Evolutionary conservation across 2,888 invertebrate species (phyloP).

Genomic region (Lypha dubia): DNA sequence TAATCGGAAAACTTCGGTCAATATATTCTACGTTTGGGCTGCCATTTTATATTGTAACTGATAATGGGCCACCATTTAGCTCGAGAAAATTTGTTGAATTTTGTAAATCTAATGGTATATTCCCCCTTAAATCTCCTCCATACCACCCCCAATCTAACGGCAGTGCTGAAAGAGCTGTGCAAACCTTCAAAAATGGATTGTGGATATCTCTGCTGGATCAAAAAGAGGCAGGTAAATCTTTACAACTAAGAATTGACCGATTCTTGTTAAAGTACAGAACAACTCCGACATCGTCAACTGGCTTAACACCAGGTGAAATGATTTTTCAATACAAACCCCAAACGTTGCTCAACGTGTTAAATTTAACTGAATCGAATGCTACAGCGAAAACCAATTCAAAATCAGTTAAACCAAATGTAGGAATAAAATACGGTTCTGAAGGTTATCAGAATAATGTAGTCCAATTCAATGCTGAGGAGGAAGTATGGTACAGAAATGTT

Average conservation of each 20-base stretch:
- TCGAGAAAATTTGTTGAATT: constrained; percentile 43
- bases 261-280: constrained; percentile 38
- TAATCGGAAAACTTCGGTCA: constrained; percentile 26
- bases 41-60: no score
- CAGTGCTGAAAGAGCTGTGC: constrained; percentile 32
- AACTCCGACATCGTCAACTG: constrained; percentile 24
- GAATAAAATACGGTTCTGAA: no score
- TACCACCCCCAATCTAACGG: constrained; percentile 32
- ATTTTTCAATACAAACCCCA: no score
- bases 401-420: no score
- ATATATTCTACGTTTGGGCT: constrained; percentile 20
- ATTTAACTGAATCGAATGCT: no score
- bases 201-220: not conserved
- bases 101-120: constrained; percentile 36
- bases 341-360: not conserved
- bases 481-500: no score
- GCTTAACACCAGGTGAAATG: constrained; percentile 13
- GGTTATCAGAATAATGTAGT: no score
- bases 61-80: constrained; percentile 46
- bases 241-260: no score
- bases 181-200: constrained; percentile 25
- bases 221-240: not conserved
- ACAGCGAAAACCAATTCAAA: no score
- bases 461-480: no score
- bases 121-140: not conserved